Evolutionary conservation across 1,140 invertebrate species (phyloP).

Genomic region (Phthorimaea operculella): DNA sequence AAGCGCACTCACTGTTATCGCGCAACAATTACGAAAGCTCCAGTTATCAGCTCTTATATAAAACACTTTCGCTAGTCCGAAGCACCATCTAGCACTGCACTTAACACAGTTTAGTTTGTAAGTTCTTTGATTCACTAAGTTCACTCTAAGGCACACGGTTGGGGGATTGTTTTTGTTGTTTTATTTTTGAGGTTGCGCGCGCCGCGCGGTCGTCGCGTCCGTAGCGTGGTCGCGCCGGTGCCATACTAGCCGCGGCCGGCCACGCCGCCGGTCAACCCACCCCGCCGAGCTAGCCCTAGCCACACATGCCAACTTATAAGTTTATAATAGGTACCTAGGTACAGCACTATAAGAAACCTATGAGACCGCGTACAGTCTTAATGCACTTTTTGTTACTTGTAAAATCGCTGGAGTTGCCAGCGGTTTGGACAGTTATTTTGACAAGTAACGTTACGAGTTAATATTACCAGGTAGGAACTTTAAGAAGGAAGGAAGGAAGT

Average conservation of each 20-base stretch:
- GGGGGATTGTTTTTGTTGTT: constrained; percentile 30
- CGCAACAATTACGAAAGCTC: constrained; percentile 48
- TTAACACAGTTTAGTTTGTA: constrained; percentile 17
- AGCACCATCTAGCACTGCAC: neutral
- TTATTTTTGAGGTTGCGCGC: constrained; percentile 36
- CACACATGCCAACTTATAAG: constrained; percentile 29
- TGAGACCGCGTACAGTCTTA: too few relatives aligned
- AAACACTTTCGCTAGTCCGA: constrained; percentile 34
- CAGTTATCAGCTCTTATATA: constrained; percentile 46
- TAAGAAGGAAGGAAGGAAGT: too few relatives aligned
- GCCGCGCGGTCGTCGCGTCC: constrained; percentile 35
- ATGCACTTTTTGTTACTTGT: too few relatives aligned
- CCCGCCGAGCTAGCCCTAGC: constrained; percentile 7
- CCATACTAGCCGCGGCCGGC: constrained; percentile 43
- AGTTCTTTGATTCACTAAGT: neutral
- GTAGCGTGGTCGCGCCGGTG: constrained; percentile 38
- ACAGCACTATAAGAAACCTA: too few relatives aligned
- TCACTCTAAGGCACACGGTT: constrained; percentile 3
- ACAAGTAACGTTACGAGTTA: too few relatives aligned
- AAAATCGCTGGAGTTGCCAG: too few relatives aligned
- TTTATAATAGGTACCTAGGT: neutral
- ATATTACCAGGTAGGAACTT: too few relatives aligned
- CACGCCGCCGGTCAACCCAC: constrained; percentile 27
- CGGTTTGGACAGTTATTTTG: too few relatives aligned
- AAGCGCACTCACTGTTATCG: constrained; percentile 59